Percentiles rank a stretch among this genome's conserved stretches.
Conservation (phyloP, 2,113 vertebrate species). For the Cyanoliseus patagonus region DNA sequence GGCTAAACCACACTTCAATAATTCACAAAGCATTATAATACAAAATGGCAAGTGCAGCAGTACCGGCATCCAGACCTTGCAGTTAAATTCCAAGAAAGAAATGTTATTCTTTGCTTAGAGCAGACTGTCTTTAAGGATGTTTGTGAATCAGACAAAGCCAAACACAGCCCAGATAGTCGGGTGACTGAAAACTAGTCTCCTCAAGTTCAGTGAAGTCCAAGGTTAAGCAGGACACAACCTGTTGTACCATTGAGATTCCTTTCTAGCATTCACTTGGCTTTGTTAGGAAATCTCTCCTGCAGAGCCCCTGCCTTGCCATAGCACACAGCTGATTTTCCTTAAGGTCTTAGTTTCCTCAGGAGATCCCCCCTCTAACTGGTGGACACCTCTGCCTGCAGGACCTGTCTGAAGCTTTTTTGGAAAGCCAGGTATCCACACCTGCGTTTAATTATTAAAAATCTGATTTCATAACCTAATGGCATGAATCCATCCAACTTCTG, state of each 20-base stretch:
- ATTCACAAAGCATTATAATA: neutral
- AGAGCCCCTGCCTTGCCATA: accelerated
- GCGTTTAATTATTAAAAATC: accelerated
- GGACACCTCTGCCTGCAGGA: neutral
- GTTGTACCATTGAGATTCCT: accelerated
- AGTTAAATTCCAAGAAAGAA: neutral
- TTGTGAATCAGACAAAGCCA: neutral
- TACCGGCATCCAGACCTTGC: neutral
- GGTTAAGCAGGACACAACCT: neutral
- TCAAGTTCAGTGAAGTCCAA: too few relatives aligned
- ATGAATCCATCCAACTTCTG: neutral
- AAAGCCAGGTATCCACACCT: neutral
- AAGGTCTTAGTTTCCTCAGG: neutral
- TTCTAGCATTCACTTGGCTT: accelerated
- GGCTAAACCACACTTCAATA: accelerated
- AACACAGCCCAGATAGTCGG: accelerated
- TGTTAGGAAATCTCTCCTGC: accelerated
- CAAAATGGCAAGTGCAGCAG: accelerated
- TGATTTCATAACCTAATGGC: neutral
- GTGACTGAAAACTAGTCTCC: neutral
- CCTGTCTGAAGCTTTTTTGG: neutral
- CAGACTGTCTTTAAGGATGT: neutral
- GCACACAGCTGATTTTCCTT: accelerated
- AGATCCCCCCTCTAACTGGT: neutral
- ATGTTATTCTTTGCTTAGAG: neutral